Conservation (phyloP, 2,797 vertebrate species). For the Cottoperca gobio region DNA sequence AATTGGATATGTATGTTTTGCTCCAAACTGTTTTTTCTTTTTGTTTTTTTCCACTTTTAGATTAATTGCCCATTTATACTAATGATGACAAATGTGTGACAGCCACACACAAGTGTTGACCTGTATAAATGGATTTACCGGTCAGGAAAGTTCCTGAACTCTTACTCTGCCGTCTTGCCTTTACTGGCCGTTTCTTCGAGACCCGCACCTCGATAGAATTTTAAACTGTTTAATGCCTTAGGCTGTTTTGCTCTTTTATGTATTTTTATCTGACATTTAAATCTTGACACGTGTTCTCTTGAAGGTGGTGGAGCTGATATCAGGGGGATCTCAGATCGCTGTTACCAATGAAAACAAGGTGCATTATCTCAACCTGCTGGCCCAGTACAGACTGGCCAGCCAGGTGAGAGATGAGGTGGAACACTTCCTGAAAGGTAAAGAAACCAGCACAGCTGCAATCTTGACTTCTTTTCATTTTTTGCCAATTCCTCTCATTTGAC, state of each 20-base stretch:
- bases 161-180: neutral
- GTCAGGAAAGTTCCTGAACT: neutral
- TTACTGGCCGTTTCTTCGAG: neutral
- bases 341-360: conserved; percentile 98
- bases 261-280: neutral
- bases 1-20: conserved; percentile 18
- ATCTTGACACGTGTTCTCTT: conserved; percentile 4
- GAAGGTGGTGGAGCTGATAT: conserved; percentile 95
- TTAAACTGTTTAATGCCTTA: neutral
- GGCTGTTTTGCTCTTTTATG: conserved; percentile 10
- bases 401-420: conserved; percentile 98
- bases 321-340: conserved; percentile 92
- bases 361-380: conserved; percentile 96
- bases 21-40: neutral
- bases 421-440: conserved; percentile 97
- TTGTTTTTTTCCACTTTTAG: neutral
- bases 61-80: neutral
- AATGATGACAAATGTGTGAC: neutral
- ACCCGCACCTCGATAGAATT: neutral
- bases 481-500: conserved; percentile 25
- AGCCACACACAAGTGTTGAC: neutral
- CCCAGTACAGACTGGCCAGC: conserved; percentile 94
- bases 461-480: neutral
- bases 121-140: neutral
- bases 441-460: conserved; percentile 33